Base-by-base conservation (phyloP, 30 jellyfish, hydroid and myxozoan species). In the Phacellophora camtschatica region DNA sequence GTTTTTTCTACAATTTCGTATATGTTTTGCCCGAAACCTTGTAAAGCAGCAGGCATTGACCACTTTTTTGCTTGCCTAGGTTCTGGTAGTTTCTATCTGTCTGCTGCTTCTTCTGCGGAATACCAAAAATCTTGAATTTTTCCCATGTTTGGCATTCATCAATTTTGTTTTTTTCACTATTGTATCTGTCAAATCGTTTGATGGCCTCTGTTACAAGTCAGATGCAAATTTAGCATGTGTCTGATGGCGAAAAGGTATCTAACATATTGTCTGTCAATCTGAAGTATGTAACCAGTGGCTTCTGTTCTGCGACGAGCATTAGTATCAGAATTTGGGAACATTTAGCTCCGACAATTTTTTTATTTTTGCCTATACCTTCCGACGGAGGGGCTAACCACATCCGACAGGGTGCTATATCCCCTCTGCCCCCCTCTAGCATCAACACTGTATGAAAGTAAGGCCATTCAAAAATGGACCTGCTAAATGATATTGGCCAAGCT, bases 221-320 rank as follows among this genome's bases (percentile, higher is more conserved):
- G 74, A 69, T 3, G 74, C 74, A 69, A 25, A 7, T 13, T 69
- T 37, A 5, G 73, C 83, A 76, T 58, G 46, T 76, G 67, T 33
- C 48, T 56, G 12, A 76, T 55, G 67, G 43, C 82, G 58, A 76
- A 30, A 15, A 57, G 88, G 69, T 76, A 76, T 57, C 88, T 15
- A 27, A 55, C 82, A 37, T 7, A 76, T 19, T 56, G n/a, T 28
- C 48, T 12, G 37, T 76, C 88, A 36, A 76, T 57, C 50, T 76
- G 84, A 3, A 54, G 58, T 16, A 5, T 23, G 32, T 10, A 37
- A 39, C 88, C 88, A 42, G 28, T 53, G n/a, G 84, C 88, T 18
- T 55, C 82, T 10, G 82, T 37, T n/a, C 16, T 27, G 9, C 45
- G 84, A 20, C 25, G 69, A 35, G 84, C 27, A 36, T 55, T 33